These are phyloP conservation scores for Frankliniella intonsa DNA, from an alignment of 2,888 invertebrate genomes.

Conservation along the genomic window DNA sequence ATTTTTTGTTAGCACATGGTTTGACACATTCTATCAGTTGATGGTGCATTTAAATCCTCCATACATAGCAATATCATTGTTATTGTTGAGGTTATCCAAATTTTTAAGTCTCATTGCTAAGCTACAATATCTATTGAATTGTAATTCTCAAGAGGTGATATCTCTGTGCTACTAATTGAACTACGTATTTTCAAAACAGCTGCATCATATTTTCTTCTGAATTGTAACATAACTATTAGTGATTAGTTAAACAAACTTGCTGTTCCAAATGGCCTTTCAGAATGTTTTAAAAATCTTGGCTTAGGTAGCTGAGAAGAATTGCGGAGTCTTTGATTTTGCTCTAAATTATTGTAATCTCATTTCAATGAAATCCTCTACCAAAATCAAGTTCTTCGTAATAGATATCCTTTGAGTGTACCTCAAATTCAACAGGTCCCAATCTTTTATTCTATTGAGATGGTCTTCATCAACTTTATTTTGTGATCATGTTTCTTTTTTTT, in stretches of 20 bases:
- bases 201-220: too few relatives aligned
- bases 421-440: not conserved
- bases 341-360: not conserved
- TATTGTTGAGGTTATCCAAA: too few relatives aligned
- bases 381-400: not conserved
- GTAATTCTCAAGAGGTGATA: too few relatives aligned
- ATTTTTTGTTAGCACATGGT: too few relatives aligned
- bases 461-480: constrained; percentile 4
- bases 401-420: not conserved
- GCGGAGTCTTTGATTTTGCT: constrained; percentile 33
- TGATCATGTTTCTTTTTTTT: not conserved
- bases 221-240: not conserved
- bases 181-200: too few relatives aligned
- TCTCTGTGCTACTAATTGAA: too few relatives aligned
- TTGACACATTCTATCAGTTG: too few relatives aligned
- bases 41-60: too few relatives aligned
- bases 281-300: constrained; percentile 51
- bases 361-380: not conserved
- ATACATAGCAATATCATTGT: too few relatives aligned
- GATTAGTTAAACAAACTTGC: not conserved
- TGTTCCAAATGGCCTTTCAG: constrained; percentile 44
- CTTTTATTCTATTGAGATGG: not conserved
- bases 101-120: too few relatives aligned
- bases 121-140: too few relatives aligned
- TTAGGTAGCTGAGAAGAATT: constrained; percentile 39